Evolutionary conservation across 2,888 invertebrate species (phyloP), one percentile per base, ranked within the genome.

Genomic region (Acholoe squamosa): DNA sequence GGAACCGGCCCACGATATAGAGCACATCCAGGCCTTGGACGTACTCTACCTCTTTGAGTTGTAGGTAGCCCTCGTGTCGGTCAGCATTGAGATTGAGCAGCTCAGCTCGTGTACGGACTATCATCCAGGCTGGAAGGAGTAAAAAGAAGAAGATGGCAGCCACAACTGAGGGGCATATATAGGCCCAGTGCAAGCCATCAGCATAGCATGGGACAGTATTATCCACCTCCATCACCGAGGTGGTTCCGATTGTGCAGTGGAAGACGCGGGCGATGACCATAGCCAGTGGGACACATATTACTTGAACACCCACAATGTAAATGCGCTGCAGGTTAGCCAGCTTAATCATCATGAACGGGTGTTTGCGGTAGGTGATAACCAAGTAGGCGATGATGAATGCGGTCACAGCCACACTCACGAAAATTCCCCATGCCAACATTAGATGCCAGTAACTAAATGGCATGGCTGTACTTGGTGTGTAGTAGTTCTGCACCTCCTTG

Each of bases 31-130:
- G 91, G 33, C 95, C 95, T 33, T 94, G 93, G 91, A 94, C 93
- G 90, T 95, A 95, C 89, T 95, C 95, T 22, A 93, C 93, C 92
- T 95, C 95, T 90, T 95, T 95, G 90, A 95, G 91, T 77, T 94
- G 93, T n/a, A 95, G 91, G 91, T 93, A 94, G 10, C 93, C 93
- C 77, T 95, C 94, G 86, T 95, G 95, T 61, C 94, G 93, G 34
- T 94, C 92, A 0, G 92, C 34, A n/a, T 93, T 93, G 33, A 93
- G 92, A 10, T 93, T 92, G 90, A 94, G 91, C 71, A 94, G 92
- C 86, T 92, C 91, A 19, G 56, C 22, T 16, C 86, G 76, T 22
- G 92, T 91, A n/a, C 56, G 34, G 91, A 93, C 92, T 16, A 94
- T 92, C 90, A 95, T 92, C 92, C 94, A 94, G 0, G 91, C 92